Evolutionary conservation across 2,113 vertebrate species (phyloP), one percentile per base, ranked within the genome.

Genomic region (Neofelis nebulosa): DNA sequence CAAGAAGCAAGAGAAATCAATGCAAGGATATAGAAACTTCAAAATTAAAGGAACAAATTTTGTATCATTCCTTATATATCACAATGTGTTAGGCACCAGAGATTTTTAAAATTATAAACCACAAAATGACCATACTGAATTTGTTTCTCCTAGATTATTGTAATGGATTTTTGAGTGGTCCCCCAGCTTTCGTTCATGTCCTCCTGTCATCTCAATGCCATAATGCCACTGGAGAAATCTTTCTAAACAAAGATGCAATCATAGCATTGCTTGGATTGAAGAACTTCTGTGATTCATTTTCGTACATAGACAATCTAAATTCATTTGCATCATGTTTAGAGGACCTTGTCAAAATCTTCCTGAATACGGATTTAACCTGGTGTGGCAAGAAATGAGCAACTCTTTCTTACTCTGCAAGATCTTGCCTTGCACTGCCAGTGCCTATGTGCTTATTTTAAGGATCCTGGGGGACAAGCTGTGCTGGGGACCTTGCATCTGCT

Each of bases 1-100:
- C 71, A 82, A 63, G 74, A 78, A 92, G 84, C 83, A 76, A 76
- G 87, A 95, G n/a, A 92, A 96, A 95, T 96, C 83, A 88, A n/a
- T 94, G 80, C n/a, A 50, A 96, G 57, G 52, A 89, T 63, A 66
- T 7, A 88, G 97, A 89, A 96, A 92, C 65, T 68, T 92, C 76
- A 90, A 92, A 93, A 82, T 36, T 85, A 41, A 79, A 94, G 91
- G 87, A 73, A 88, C 45, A 95, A 27, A 88, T 90, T 97, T 96
- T 73, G 5, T 84, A 29, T 95, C 50, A n/a, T 68, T 69, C 33
- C 31, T 96, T 96, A 63, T 84, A 48, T 87, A 63, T 95, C 83
- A 27, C 69, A 65, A 94, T 88, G 38, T 87, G 80, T 76, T 90
- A 91, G 83, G 65, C 87, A 78, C 69, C 8, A 57, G 90, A 71